Percentiles rank a stretch among this genome's conserved stretches.
These are phyloP conservation scores for Okapia johnstoni DNA, from an alignment of 2,113 vertebrate genomes.

Conservation along the genomic window DNA sequence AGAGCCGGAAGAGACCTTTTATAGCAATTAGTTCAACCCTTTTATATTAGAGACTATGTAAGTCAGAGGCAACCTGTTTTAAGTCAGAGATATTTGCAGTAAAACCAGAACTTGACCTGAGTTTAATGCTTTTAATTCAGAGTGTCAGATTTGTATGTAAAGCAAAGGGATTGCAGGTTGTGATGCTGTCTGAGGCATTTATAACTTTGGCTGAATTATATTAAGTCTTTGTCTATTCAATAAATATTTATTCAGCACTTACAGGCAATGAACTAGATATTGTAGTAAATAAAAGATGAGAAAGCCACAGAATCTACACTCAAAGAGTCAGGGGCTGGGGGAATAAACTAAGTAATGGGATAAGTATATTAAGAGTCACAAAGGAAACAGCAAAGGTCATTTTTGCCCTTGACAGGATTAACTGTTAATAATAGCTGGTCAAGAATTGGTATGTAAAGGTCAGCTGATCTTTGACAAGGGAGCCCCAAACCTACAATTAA, in stretches of 20 bases:
- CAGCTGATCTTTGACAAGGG: background rate
- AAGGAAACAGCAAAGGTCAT: background rate
- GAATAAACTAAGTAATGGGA: background rate
- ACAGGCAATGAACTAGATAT: background rate
- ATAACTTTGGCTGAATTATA: slow-evolving; percentile 5
- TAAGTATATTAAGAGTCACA: background rate
- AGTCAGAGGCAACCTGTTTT: background rate
- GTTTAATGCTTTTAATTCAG: background rate
- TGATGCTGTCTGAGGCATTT: background rate
- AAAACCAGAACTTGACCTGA: background rate
- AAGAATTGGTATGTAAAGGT: background rate
- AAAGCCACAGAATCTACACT: background rate
- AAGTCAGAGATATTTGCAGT: background rate
- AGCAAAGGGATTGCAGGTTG: background rate
- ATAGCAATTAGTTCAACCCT: background rate
- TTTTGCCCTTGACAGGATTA: background rate
- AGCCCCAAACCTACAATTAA: background rate
- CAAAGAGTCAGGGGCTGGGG: background rate
- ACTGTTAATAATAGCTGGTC: slow-evolving; percentile 14
- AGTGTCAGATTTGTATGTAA: background rate
- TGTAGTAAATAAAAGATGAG: background rate
- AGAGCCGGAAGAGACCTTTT: background rate
- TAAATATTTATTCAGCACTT: slow-evolving; percentile 23
- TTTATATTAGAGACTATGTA: background rate
- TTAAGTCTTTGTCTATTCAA: background rate